Base-by-base conservation (phyloP, 1,140 invertebrate species). In the Pomacea maculata region DNA sequence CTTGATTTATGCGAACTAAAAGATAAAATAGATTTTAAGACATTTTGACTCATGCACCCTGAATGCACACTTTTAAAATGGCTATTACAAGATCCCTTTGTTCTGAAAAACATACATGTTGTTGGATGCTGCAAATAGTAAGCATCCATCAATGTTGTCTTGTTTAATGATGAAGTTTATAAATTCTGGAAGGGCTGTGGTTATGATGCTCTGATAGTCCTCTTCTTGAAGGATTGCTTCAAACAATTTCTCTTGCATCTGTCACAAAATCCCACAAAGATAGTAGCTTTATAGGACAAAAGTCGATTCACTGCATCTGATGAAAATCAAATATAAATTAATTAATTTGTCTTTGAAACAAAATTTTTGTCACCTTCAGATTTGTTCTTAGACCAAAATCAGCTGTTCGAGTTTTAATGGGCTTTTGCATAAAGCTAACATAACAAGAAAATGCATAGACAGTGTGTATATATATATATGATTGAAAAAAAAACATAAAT, bases 211-310 rank as follows among this genome's bases (percentile, higher is more conserved):
- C 55, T 72, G 34, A 78, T 82, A 84, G n/a, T 84, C 79, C 21
- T 82, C 81, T 54, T 79, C 79, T 17, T 82, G 63, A 57, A 82
- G 55, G 6, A 84, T 78, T 25, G 70, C 65, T 4, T 75, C 68
- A 80, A 80, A 84, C 25, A 84, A 64, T 17, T 57, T 25, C 25
- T 84, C 83, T 34, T 80, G 68, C 2, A 82, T 74, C 83, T 84
- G 68, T n/a, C 79, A 71, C 45, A 65, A 65, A 65, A 65, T 65
- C n/a, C 64, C 64, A 65, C 64, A 65, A 65, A n/a, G n/a, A 65
- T 7, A n/a, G 17, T 65, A n/a, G 7, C 64, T 19, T 65, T 4
- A 65, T n/a, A 65, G 64, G 17, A 65, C 64, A 19, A n/a, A 65
- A 65, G 7, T 4, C 64, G 4, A 17, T 19, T n/a, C 7, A 7